Base-by-base conservation (phyloP, 2,113 vertebrate genomes). In the Epinephelus moara region DNA sequence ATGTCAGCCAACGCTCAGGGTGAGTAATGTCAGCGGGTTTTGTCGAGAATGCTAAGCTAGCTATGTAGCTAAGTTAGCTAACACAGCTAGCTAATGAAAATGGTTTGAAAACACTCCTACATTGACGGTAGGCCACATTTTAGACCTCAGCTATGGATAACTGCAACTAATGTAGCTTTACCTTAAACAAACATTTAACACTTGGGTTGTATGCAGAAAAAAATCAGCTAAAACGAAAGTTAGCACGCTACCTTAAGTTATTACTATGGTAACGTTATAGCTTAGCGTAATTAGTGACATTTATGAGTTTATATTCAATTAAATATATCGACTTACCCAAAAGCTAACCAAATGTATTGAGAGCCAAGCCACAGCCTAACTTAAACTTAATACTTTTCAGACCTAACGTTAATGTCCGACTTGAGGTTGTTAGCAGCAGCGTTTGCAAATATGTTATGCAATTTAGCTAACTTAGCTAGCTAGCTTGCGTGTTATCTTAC, bases 1-100 rank as follows among this genome's bases (percentile, higher is more conserved):
- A 96, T 96, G 95, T 93, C 95, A 78, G 77, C 88, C 63, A 93
- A 91, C 87, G 82, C 87, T 14, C 85, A 90, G 86, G 94, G 95
- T 96, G 88, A 89, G 94, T 90, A 62, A 4, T 13, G 45, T 42
- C 25, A 61, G 33, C 23, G 18, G 33, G 6, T 62, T 75, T 70
- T 87, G 18, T 84, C 71, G 40, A 68, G 25, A 40, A 52, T 72
- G 75, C 68, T 87, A 0, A 0, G 66, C 49, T 89, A 86, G 81
- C 76, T 19, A 3, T n/a, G 72, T 25, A 55, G 87, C 83, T 80
- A 82, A 49, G 5, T 12, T 59, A 33, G 85, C 60, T 78, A 80
- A 45, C 27, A 15, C 17, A 4, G 71, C 33, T 80, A 69, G 75
- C 52, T 53, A 11, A 15, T 9, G 49, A 10, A 27, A n/a, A 17